These are phyloP conservation scores for Brienomyrus brachyistius DNA, from an alignment of 2,113 vertebrate species.

Conservation along the genomic window DNA sequence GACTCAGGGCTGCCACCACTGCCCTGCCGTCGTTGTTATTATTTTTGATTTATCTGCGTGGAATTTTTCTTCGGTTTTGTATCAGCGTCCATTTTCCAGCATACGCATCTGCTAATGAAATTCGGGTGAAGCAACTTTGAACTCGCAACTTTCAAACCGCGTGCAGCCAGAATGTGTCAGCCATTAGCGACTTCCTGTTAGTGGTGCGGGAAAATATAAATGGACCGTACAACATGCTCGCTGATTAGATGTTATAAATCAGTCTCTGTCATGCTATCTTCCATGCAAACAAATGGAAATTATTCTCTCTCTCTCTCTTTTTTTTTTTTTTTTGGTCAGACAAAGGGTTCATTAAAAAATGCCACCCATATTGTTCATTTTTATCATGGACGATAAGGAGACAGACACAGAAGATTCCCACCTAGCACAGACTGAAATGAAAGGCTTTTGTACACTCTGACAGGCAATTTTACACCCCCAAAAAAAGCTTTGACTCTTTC, in stretches of 20 bases:
- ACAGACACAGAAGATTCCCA: constrained; percentile 4
- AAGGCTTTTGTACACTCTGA: neutral
- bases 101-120: neutral
- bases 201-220: neutral
- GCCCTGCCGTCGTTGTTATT: neutral
- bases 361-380: neutral
- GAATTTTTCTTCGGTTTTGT: neutral
- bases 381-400: neutral
- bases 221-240: neutral
- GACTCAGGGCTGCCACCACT: neutral
- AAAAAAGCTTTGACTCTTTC: neutral
- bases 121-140: neutral
- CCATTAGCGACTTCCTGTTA: neutral
- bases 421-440: neutral
- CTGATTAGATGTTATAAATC: neutral
- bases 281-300: neutral
- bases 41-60: neutral
- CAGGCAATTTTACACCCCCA: neutral
- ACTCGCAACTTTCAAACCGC: neutral
- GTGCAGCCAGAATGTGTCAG: neutral
- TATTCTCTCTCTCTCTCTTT: neutral
- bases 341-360: constrained; percentile 5
- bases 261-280: neutral
- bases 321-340: neutral
- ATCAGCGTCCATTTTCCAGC: neutral